Evolutionary conservation across 2,113 vertebrate genomes (phyloP), one percentile per base, ranked within the genome.

Genomic region (Albula glossodonta): DNA sequence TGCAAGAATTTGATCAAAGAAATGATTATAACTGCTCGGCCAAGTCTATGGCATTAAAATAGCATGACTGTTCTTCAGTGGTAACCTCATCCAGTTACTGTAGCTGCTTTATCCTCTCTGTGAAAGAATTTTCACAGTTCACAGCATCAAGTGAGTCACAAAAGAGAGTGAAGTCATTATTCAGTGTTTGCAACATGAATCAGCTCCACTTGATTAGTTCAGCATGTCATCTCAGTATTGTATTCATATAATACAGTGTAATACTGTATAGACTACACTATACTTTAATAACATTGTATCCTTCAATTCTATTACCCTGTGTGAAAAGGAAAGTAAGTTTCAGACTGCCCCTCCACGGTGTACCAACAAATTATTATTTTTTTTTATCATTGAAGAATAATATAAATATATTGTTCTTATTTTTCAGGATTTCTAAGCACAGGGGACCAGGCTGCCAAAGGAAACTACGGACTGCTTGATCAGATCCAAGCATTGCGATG

Each of bases 401-500:
- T 41, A 41, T 60, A 6, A 63, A 11, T 90, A 82, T 85, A 81
- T 83, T 17, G 89, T 80, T 74, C 85, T 10, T 60, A 81, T 85
- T 89, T 31, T 10, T n/a, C 82, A 99, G 98, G 98, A 51, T 99
- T 99, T 90, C 91, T 99, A 83, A 99, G 98, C 91, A 99, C 98
- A 41, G 98, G 98, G 0, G 98, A 99, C 92, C 98, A 98, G 94
- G 98, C 98, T 1, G 98, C 98, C 88, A 98, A 98, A 91, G 98
- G 98, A 70, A 99, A 99, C 94, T 99, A 99, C 0, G 98, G 98
- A 12, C 94, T 99, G 56, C 94, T 99, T 94, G 98, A 99, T 89
- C 98, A 99, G 93, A 99, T 99, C 83, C 98, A 99, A 84, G 98
- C 98, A 19, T 93, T 99, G 85, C 93, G 98, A 19, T 99, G 98